Evolutionary conservation across 1,140 invertebrate genomes (phyloP).

Genomic region (Heliothis virescens): DNA sequence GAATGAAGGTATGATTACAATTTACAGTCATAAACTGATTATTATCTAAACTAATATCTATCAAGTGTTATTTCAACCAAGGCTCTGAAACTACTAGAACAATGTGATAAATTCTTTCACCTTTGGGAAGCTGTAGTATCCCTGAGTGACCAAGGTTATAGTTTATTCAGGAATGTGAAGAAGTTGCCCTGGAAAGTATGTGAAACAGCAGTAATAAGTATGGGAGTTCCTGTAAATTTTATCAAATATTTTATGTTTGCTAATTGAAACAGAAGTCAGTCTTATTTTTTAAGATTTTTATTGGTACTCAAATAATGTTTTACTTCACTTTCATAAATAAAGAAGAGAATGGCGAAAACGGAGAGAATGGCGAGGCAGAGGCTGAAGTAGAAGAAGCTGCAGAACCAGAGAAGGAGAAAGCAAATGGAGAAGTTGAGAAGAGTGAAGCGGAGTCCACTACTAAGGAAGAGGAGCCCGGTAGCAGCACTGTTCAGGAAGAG

Average conservation of each 20-base stretch:
- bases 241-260: no score
- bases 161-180: no score
- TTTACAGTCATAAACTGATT: neutral
- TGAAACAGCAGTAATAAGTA: no score
- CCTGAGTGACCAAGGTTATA: no score
- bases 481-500: slow-evolving; percentile 57
- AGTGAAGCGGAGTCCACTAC: slow-evolving; percentile 68
- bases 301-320: neutral
- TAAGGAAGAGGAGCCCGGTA: slow-evolving; percentile 66
- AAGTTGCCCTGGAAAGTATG: neutral
- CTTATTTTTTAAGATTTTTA: neutral
- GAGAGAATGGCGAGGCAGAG: slow-evolving; percentile 64
- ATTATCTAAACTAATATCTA: neutral
- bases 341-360: slow-evolving; percentile 65
- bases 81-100: no score
- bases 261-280: no score
- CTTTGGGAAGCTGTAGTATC: no score
- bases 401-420: slow-evolving; percentile 61
- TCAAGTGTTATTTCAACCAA: no score
- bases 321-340: neutral
- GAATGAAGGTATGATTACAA: slow-evolving; percentile 66
- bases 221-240: no score
- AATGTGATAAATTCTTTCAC: neutral
- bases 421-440: slow-evolving; percentile 64
- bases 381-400: slow-evolving; percentile 58